Percentiles rank a stretch among this genome's conserved stretches.
These are phyloP conservation scores for Drosophila yooni DNA, from an alignment of 2,888 invertebrate species.

Conservation along the genomic window DNA sequence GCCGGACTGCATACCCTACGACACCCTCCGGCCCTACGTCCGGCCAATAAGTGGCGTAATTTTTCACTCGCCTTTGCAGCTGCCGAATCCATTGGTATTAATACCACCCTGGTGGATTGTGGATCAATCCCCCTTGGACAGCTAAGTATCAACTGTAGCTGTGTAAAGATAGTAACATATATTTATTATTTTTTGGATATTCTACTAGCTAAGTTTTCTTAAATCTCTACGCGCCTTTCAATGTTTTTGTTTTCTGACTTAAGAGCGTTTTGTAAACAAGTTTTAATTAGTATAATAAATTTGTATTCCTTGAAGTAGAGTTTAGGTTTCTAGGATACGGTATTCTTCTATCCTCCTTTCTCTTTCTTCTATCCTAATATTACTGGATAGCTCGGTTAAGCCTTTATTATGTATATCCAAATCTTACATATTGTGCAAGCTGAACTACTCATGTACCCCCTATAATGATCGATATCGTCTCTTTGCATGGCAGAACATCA, in stretches of 20 bases:
- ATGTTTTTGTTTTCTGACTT: no score
- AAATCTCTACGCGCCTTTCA: no score
- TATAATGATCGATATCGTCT: background rate
- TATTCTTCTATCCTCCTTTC: background rate
- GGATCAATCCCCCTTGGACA: background rate
- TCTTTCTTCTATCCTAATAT: background rate
- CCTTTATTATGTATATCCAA: background rate
- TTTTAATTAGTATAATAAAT: no score
- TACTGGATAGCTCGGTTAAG: background rate
- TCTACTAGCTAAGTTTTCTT: no score
- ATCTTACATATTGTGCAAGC: background rate
- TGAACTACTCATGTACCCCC: background rate
- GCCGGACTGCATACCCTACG: constrained; percentile 93
- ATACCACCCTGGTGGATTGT: constrained; percentile 92
- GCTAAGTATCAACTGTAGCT: no score
- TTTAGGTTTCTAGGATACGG: no score
- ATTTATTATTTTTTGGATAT: background rate
- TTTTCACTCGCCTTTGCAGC: constrained; percentile 96
- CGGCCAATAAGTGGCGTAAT: constrained; percentile 93
- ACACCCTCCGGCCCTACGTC: constrained; percentile 90
- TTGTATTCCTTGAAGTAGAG: no score
- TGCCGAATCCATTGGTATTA: constrained; percentile 96
- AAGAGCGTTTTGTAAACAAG: no score
- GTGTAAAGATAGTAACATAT: background rate
- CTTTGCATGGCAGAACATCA: constrained; percentile 90